Base-by-base conservation (phyloP, 2,888 invertebrate species). In the Plutella xylostella region DNA sequence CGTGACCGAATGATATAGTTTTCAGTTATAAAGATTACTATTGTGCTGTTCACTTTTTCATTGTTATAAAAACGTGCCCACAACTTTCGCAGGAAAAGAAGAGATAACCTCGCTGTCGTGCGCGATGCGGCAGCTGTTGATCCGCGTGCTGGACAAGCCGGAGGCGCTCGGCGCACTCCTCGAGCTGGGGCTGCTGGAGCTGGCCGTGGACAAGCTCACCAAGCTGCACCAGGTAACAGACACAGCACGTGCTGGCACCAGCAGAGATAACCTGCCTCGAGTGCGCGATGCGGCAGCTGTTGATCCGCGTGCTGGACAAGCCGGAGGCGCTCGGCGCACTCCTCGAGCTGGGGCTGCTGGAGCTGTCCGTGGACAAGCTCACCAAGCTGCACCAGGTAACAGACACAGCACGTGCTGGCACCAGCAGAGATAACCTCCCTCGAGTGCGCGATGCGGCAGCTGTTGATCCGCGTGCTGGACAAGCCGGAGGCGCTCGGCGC, bases 391-490 rank as follows among this genome's bases (percentile, higher is more conserved):
- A 91, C 58, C 88, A 88, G 70, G 80, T 80, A 48, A 41, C 6
- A 40, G n/a, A n/a, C n/a, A n/a, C n/a, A n/a, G n/a, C n/a, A n/a
- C n/a, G n/a, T n/a, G n/a, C n/a, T n/a, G n/a, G n/a, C n/a, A n/a
- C n/a, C n/a, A n/a, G n/a, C n/a, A n/a, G n/a, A n/a, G n/a, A n/a
- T n/a, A n/a, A n/a, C n/a, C n/a, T n/a, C n/a, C n/a, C n/a, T n/a
- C n/a, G n/a, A n/a, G n/a, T n/a, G n/a, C n/a, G 94, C 94, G 2
- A 86, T 96, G 65, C 87, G 96, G 43, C 92, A 93, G 86, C 90
- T 95, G 58, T 89, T 94, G 30, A 82, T 93, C 11, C 89, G 91
- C 58, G 89, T 94, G 6, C 75, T 96, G 39, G 92, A 94, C 63
- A 90, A 89, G 34, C 90, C 92, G 41, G 89, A 90, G 31, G 89